Evolutionary conservation across 2,888 invertebrate genomes (phyloP).

Genomic region (Drosophila neutralis): DNA sequence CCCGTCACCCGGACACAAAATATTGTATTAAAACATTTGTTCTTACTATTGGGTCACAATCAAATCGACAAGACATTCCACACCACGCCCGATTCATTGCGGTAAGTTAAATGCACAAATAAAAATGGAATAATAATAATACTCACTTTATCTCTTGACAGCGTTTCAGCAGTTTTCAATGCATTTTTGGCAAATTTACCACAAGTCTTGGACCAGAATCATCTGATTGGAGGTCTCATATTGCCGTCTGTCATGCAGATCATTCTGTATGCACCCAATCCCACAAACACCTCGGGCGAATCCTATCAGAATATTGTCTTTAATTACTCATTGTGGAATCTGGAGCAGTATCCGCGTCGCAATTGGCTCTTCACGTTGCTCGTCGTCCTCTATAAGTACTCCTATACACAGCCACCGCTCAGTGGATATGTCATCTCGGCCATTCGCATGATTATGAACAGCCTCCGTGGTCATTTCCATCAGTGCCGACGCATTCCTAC

Average conservation of each 20-base stretch:
- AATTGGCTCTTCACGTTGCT: conserved; percentile 97
- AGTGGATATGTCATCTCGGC: conserved; percentile 91
- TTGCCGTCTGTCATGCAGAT: conserved; percentile 93
- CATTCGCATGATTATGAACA: conserved; percentile 95
- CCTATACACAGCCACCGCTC: conserved; percentile 90
- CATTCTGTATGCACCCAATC: conserved; percentile 93
- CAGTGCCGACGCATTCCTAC: conserved; percentile 94
- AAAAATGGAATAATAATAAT: neutral
- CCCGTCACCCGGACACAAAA: conserved; percentile 91
- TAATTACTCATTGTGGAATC: conserved; percentile 93
- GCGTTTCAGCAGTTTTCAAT: conserved; percentile 97
- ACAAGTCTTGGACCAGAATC: conserved; percentile 97
- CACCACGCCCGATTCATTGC: conserved; percentile 93
- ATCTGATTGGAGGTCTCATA: conserved; percentile 95
- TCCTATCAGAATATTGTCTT: conserved; percentile 87
- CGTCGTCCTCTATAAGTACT: conserved; percentile 97
- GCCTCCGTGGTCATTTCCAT: conserved; percentile 90
- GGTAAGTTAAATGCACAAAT: conserved; percentile 85
- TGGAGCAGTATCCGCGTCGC: conserved; percentile 94
- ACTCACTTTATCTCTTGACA: conserved; percentile 72
- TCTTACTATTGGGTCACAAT: conserved; percentile 96
- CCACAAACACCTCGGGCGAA: conserved; percentile 87
- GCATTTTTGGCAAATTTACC: conserved; percentile 97
- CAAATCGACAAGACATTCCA: conserved; percentile 95
- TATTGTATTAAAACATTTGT: conserved; percentile 95